Conservation (phyloP, 1,140 invertebrate genomes). For the Cydia splendana region DNA sequence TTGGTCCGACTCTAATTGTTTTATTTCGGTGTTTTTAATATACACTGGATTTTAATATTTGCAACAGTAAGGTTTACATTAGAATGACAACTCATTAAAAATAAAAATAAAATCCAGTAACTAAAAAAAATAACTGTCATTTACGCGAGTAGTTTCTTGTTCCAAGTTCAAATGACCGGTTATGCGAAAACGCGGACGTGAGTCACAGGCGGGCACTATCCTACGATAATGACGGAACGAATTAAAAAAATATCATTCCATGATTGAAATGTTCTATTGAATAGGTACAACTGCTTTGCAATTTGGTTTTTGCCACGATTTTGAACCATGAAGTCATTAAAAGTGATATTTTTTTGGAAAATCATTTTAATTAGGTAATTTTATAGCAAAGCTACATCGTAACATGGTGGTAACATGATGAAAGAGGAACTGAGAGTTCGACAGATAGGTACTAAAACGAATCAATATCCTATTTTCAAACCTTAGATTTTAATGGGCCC, state of each 20-base stretch:
- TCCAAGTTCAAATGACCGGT: slow-evolving; percentile 31
- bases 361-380: too few relatives aligned
- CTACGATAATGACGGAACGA: slow-evolving; percentile 34
- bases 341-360: not conserved
- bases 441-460: too few relatives aligned
- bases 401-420: too few relatives aligned
- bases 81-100: not conserved
- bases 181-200: slow-evolving; percentile 36
- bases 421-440: too few relatives aligned
- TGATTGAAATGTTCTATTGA: not conserved
- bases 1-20: too few relatives aligned
- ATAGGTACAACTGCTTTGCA: too few relatives aligned
- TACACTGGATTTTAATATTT: not conserved
- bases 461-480: too few relatives aligned
- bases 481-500: too few relatives aligned
- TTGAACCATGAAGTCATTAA: not conserved
- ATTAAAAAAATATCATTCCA: slow-evolving; percentile 34
- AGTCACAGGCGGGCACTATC: slow-evolving; percentile 42
- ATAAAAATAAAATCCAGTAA: not conserved
- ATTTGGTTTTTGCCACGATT: too few relatives aligned
- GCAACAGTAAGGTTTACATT: not conserved
- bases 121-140: slow-evolving; percentile 11
- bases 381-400: too few relatives aligned
- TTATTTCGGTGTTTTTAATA: too few relatives aligned
- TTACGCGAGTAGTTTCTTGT: slow-evolving; percentile 18